Evolutionary conservation across 2,797 vertebrate species (phyloP), one percentile per base, ranked within the genome.

Genomic region (Spheniscus humboldti): DNA sequence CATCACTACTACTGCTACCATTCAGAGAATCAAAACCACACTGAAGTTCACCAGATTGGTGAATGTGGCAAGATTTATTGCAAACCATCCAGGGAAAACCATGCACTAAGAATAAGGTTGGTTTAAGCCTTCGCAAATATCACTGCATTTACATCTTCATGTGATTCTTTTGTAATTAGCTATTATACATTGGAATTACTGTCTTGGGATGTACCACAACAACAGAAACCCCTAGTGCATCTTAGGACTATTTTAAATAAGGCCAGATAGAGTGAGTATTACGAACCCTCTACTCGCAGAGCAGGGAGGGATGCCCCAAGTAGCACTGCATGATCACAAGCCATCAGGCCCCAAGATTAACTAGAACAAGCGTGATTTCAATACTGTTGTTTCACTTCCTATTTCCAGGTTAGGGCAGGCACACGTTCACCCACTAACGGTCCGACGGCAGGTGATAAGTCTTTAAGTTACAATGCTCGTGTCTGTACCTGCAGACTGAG

Each of bases 401-500:
- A 5, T 7, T 27, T 31, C n/a, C 68, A 23, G 35, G 10, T 1
- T 22, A 31, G 35, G 63, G 55, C 56, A 35, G 52, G 53, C 60
- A 52, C 37, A 7, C 7, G 1, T 13, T 31, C 28, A 45, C 5
- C 37, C 10, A 2, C 13, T 4, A 20, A 8, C 25, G 1, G 0
- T 11, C 35, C 2, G 1, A 18, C 1, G 0, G 67, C 4, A 2
- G 10, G 47, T 6, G 11, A 2, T 6, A 23, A 35, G 43, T 8
- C 43, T 43, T 9, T 6, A 28, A 35, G 62, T 8, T 4, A 33
- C 22, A 2, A 9, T 2, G 18, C 45, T n/a, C 3, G 3, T 2
- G 50, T 11, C 45, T 3, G 10, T 2, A 28, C 47, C 37, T 4
- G 13, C 48, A 35, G 72, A 3, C 24, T 4, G 10, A 28, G 31